Evolutionary conservation across 2,113 vertebrate species (phyloP), one percentile per base, ranked within the genome.

Genomic region (Phodopus roborovskii): DNA sequence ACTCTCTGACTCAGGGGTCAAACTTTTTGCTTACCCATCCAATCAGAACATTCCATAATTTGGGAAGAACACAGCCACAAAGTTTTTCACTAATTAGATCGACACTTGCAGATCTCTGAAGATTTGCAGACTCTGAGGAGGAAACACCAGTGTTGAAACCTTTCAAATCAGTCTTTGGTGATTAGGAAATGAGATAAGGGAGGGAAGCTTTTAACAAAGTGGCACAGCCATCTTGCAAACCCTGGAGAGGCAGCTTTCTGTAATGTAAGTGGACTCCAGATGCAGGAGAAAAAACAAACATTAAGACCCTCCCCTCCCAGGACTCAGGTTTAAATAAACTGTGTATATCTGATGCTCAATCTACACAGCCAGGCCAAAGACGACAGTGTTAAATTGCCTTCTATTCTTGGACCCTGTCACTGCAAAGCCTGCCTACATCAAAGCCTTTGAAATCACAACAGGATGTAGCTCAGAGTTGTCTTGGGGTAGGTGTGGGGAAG

Each of bases 41-140:
- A 98, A 99, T 98, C 99, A 99, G 99, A 98, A 98, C 98, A 99
- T 99, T 99, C 98, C 98, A 99, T 99, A 99, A 98, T 99, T 99
- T 99, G 98, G 97, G 93, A 98, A 95, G 97, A 98, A 98, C 95
- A 96, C 97, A 98, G 98, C 98, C 98, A 98, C 96, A 96, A 97
- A 96, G 98, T 97, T 97, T 97, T 97, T 95, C 98, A 98, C 99
- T 98, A 99, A 99, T 99, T 98, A 98, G 96, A 90, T 94, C 88
- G 85, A 93, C 90, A 92, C 94, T 39, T 30, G 15, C 2, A 15
- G 39, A 30, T 30, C 26, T 84, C 81, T 42, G 81, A 84, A 24
- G 39, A 16, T 3, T 97, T 97, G 97, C 97, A 98, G 86, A 88
- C 96, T 79, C 88, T 33, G 87, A 96, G 98, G 97, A 97, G 90